Percentiles rank a stretch among this genome's conserved stretches.
Conservation (phyloP, 2,113 vertebrate species). For the Procavia capensis region DNA sequence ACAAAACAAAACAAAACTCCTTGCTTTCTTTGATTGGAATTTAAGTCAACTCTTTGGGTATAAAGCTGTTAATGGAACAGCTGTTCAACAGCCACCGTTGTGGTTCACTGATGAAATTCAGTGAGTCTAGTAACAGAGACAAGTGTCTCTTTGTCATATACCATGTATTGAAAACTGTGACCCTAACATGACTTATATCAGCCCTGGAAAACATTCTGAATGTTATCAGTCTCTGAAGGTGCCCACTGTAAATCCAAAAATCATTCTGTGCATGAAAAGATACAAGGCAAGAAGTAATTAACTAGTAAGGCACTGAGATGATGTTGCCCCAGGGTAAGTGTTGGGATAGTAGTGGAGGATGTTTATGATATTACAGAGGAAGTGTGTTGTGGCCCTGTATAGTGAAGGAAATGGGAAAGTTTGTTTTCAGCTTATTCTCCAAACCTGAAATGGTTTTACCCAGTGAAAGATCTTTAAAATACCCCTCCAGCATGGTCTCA, state of each 20-base stretch:
- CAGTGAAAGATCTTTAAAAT: slow-evolving; percentile 1
- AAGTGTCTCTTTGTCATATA: neutral
- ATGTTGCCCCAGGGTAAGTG: neutral
- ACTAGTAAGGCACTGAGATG: neutral
- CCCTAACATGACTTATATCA: slow-evolving; percentile 33
- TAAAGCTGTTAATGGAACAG: neutral
- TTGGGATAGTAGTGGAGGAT: neutral
- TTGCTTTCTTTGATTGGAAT: slow-evolving; percentile 8
- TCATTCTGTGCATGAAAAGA: slow-evolving; percentile 10
- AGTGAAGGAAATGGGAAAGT: slow-evolving; percentile 12
- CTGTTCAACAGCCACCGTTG: slow-evolving; percentile 20
- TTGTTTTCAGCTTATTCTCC: slow-evolving; percentile 29
- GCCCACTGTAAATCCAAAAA: slow-evolving; percentile 28
- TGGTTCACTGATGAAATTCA: neutral
- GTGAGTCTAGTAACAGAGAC: slow-evolving; percentile 10
- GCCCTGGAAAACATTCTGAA: slow-evolving; percentile 7
- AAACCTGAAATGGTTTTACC: neutral
- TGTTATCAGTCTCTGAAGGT: neutral
- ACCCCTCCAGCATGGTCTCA: neutral
- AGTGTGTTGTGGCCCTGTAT: neutral
- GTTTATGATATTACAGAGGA: slow-evolving; percentile 21
- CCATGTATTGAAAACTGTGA: neutral
- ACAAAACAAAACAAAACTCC: neutral
- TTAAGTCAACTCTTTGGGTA: slow-evolving; percentile 32
- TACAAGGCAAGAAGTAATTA: slow-evolving; percentile 32